Evolutionary conservation across 2,797 vertebrate genomes (phyloP).

Genomic region (Cossypha dichroa): DNA sequence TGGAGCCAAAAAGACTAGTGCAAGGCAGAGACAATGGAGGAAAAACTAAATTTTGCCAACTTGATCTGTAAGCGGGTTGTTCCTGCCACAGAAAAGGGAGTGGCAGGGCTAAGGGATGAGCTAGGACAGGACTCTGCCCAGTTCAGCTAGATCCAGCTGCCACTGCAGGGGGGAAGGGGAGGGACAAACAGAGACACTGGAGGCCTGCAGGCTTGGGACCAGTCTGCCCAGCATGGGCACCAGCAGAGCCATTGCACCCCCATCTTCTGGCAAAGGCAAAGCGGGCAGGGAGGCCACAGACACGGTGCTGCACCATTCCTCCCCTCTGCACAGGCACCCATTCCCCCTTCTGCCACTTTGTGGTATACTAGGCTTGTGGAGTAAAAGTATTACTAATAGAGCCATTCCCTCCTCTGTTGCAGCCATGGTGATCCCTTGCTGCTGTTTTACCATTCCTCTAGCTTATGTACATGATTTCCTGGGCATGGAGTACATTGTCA

Average conservation of each 20-base stretch:
- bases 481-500: neutral
- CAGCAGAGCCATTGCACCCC: neutral
- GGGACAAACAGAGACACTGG: neutral
- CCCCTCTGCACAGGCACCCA: rapidly evolving
- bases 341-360: neutral
- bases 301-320: neutral
- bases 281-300: neutral
- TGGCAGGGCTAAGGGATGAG: neutral
- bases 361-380: neutral
- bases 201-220: rapidly evolving
- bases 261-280: rapidly evolving
- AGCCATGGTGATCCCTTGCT: neutral
- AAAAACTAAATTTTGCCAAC: neutral
- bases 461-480: neutral
- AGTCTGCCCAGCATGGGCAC: neutral
- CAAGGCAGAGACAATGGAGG: neutral
- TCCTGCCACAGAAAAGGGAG: neutral
- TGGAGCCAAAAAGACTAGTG: neutral
- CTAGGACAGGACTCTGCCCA: neutral
- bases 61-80: neutral
- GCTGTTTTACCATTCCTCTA: neutral
- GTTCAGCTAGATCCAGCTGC: neutral
- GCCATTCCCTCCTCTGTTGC: neutral
- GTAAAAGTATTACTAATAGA: neutral
- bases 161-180: neutral